A percentile compares a stretch with the other conserved stretches of the same genome.
Evolutionary conservation across 2,888 invertebrate species (phyloP).

Genomic region (Nomada hirtipes): DNA sequence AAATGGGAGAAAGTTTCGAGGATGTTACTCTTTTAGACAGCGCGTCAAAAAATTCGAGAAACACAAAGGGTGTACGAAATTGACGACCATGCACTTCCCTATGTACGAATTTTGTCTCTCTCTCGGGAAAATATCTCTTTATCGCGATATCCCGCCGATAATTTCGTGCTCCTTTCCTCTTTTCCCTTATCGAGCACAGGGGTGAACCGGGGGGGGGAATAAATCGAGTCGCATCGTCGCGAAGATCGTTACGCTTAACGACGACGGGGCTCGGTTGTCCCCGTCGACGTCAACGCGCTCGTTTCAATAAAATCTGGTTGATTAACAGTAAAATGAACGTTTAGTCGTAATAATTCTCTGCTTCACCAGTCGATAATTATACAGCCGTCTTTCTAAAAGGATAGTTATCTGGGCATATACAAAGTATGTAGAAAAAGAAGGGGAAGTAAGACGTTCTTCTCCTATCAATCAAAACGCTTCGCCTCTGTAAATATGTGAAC

Average conservation of each 20-base stretch:
- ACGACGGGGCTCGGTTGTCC: constrained; percentile 6
- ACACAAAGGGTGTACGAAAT: background rate
- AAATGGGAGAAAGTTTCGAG: background rate
- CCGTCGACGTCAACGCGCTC: constrained; percentile 47
- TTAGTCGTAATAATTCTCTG: constrained; percentile 64
- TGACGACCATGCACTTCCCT: background rate
- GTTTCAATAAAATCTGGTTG: constrained; percentile 73
- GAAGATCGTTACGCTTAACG: constrained; percentile 31
- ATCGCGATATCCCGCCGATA: background rate
- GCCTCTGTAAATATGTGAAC: constrained; percentile 72
- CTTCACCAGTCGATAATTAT: constrained; percentile 68
- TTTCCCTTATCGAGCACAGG: no score
- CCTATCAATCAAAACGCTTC: constrained; percentile 52
- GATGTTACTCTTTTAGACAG: background rate
- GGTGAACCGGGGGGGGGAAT: background rate
- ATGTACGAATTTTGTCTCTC: background rate
- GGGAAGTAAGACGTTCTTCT: constrained; percentile 71
- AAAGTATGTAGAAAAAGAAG: constrained; percentile 78
- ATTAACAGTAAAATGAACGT: constrained; percentile 72
- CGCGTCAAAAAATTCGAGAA: no score
- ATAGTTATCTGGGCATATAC: constrained; percentile 69
- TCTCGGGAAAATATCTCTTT: background rate
- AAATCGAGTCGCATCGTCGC: constrained; percentile 74
- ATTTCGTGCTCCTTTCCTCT: no score
- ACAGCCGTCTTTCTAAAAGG: constrained; percentile 62